Evolutionary conservation across 2,888 invertebrate genomes (phyloP), one percentile per base, ranked within the genome.

Genomic region (Chymomyza amoena): DNA sequence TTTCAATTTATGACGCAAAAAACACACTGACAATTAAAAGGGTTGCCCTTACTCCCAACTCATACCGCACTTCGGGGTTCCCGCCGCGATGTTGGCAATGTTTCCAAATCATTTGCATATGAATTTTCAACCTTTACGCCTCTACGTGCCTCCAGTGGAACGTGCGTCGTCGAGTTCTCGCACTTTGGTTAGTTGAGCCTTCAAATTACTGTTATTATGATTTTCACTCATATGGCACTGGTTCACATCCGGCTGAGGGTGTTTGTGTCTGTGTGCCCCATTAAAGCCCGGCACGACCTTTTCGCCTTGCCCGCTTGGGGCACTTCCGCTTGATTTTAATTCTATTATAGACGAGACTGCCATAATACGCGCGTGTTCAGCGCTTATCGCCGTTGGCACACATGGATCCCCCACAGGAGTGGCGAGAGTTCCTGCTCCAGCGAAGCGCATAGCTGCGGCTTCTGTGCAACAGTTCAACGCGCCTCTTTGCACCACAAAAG

Each of bases 131-230:
- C 78, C 81, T 75, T 68, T 73, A 67, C 72, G 72, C 80, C 74
- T 72, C 70, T 15, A 60, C 39, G 60, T 60, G 60, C 60, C 36
- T 16, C 10, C 54, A 54, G 54, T 13, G 39, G 39, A 45, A 45
- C 39, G 39, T 45, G 39, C 39, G 39, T 13, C 39, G 39, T 13
- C 54, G 54, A 54, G 32, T 32, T 32, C 54, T 70, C 68, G 50
- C 72, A 45, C 68, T 70, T 25, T 73, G 79, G 68, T 69, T 70
- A 84, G 84, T 81, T 87, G 76, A 78, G 84, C 84, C 82, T 84
- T 84, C 80, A 87, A 83, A 83, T 83, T 87, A 83, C 87, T 81
- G 87, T 84, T 83, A 83, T 83, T 83, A 84, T 87, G 87, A 83
- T 83, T 87, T 25, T 87, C 83, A 81, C 84, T 87, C 83, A 83